Percentiles rank a stretch among this genome's conserved stretches.
Evolutionary conservation across 1,140 invertebrate genomes (phyloP).

Genomic region (Chrysomallon squamiferum): DNA sequence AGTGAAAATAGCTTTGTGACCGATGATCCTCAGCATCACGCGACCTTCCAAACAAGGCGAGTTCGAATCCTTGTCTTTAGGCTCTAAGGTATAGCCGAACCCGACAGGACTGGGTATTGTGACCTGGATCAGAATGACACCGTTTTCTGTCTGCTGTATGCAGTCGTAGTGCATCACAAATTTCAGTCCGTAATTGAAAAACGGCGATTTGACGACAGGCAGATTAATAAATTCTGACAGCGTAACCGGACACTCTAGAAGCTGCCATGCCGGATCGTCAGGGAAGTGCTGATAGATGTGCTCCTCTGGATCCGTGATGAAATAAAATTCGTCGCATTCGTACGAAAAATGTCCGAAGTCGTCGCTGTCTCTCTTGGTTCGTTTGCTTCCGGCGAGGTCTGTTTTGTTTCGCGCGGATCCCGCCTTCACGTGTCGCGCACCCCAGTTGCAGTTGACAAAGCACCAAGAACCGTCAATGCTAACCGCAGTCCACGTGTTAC

Average conservation of each 20-base stretch:
- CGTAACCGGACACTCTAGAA: conserved; percentile 65
- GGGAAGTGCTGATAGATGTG: conserved; percentile 69
- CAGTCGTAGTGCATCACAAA: conserved; percentile 54
- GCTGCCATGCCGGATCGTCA: conserved; percentile 67
- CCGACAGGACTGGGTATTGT: conserved; percentile 48
- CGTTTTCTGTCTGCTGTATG: conserved; percentile 50
- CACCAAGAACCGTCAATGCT: conserved; percentile 56
- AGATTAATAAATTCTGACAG: conserved; percentile 66
- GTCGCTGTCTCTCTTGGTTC: conserved; percentile 6
- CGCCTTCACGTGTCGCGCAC: conserved; percentile 60
- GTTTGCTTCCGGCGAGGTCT: background rate
- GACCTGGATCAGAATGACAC: conserved; percentile 50
- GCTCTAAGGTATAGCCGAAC: conserved; percentile 53
- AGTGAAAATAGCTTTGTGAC: conserved; percentile 56
- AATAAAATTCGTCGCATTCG: conserved; percentile 64
- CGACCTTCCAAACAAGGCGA: conserved; percentile 46
- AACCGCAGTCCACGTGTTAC: conserved; percentile 59
- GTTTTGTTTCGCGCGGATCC: conserved; percentile 11
- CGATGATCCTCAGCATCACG: conserved; percentile 52
- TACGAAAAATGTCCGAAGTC: conserved; percentile 37
- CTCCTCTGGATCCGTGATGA: conserved; percentile 68
- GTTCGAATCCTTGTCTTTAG: conserved; percentile 40
- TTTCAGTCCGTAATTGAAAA: conserved; percentile 56
- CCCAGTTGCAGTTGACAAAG: conserved; percentile 66
- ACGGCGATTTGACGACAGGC: conserved; percentile 64